Base-by-base conservation (phyloP, 2,113 vertebrate genomes). In the Columba janthina region DNA sequence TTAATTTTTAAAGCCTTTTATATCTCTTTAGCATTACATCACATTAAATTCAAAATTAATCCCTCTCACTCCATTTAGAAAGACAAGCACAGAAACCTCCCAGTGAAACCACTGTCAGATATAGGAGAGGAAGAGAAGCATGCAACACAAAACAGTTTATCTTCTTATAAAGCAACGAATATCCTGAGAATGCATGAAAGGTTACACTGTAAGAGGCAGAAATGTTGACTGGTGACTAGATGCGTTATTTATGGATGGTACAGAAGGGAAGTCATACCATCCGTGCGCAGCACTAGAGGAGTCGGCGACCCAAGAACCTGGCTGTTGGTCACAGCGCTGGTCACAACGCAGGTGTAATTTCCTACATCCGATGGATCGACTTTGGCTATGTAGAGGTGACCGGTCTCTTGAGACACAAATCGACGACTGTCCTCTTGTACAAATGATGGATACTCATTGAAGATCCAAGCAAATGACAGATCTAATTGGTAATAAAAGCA, bases 361-460 rank as follows among this genome's bases (percentile, higher is more conserved):
- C 99, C 99, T 60, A 99, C 99, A 9, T 99, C 99, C 0, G 99
- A 99, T 0, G 98, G 97, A 84, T 99, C 99, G 20, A 99, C 99
- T 93, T 99, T 99, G 58, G 99, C 98, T 1, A 99, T 98, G 95
- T 99, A 99, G 34, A 99, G 98, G 95, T 99, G 99, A 1, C 99
- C 99, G 0, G 99, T 99, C 96, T 99, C 98, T 92, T 99, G 99
- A 8, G 99, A 99, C 73, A 99, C 98, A 78, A 99, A 99, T 15
- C 99, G 98, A 8, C 99, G 98, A 18, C 97, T 98, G 94, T 99
- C 99, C 98, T 99, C 99, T 89, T 99, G 98, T 25, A 99, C 98
- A 25, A 99, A 99, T 0, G 98, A 97, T 0, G 99, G 99, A 34
- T 98, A 99, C 75, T 99, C 98, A 17, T 99, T 99, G 98, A 99